Evolutionary conservation across 2,113 vertebrate species (phyloP), one percentile per base, ranked within the genome.

Genomic region (Talpa occidentalis): DNA sequence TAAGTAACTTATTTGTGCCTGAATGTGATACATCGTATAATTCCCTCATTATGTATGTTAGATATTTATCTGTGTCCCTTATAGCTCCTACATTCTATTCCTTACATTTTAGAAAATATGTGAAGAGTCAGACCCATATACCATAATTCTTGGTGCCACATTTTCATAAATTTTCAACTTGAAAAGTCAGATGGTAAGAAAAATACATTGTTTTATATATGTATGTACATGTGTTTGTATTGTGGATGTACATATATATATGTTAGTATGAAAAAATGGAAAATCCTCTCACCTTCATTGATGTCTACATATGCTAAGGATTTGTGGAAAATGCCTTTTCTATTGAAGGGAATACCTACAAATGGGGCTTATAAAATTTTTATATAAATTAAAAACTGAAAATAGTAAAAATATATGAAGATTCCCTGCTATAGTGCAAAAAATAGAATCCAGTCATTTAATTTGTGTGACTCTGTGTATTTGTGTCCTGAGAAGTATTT

Each of bases 351-450:
- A 84, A 74, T 56, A 82, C 10, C 54, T 74, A 40, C 14, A 85
- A 83, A 67, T 93, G 35, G 10, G 4, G 49, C n/a, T 52, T 91
- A 47, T n/a, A 9, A 21, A 94, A 73, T 40, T 59, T 56, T 22
- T 56, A 22, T 21, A 22, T 56, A 21, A 2, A 52, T 83, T 66
- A 21, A 56, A 17, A 21, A 56, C 42, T 35, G 86, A 44, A 93
- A 66, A 69, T 88, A 19, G 49, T 80, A 64, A 77, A 44, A 81
- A 88, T 66, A 84, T 52, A 28, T 72, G 22, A 93, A 90, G 69
- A 3, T 16, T 9, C 28, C 4, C 22, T 66, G 12, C 73, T 54
- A 4, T 64, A 56, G 77, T 85, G 90, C 32, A 79, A 24, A 24
- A 78, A 88, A 42, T 83, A 28, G 86, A 84, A 64, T 66, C 0